A percentile compares a stretch with the other conserved stretches of the same genome.
These are phyloP conservation scores for Hetaerina titia DNA, from an alignment of 2,888 invertebrate genomes.

Conservation along the genomic window DNA sequence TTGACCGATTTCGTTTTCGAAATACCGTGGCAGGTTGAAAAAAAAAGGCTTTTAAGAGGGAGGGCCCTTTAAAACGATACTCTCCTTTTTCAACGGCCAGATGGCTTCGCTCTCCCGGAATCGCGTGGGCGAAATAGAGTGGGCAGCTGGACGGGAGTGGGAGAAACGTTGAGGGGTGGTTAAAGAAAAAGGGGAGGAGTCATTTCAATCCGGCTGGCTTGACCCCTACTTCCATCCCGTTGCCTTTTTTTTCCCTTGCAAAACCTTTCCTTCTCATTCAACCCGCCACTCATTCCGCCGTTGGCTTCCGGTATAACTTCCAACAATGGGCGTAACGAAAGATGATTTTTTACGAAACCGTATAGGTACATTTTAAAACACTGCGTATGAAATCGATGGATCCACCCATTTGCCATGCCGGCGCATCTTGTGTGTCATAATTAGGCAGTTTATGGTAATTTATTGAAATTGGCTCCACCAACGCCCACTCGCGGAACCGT, in stretches of 20 bases:
- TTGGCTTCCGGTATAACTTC: not conserved
- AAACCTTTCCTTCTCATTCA: not conserved
- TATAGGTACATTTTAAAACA: not conserved
- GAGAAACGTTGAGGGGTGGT: not conserved
- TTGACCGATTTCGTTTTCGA: not conserved
- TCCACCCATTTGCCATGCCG: not conserved
- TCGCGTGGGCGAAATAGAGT: conserved; percentile 26
- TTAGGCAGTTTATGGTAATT: not conserved
- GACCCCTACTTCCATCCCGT: not conserved
- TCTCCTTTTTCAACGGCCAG: conserved; percentile 29
- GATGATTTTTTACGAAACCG: not conserved
- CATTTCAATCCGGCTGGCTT: not conserved
- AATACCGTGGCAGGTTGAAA: not conserved
- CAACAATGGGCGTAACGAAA: not conserved
- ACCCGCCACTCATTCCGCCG: not conserved
- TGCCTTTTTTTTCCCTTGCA: not conserved
- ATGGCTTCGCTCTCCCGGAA: not conserved
- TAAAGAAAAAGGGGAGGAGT: not conserved
- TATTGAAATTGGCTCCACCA: not conserved
- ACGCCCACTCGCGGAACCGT: not conserved
- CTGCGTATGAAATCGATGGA: not conserved
- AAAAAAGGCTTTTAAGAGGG: not conserved
- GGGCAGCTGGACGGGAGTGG: not conserved
- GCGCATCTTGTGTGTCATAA: not conserved
- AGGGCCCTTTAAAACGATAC: conserved; percentile 23